Conservation (phyloP, 2,113 vertebrate species). For the Oxyura jamaicensis region DNA sequence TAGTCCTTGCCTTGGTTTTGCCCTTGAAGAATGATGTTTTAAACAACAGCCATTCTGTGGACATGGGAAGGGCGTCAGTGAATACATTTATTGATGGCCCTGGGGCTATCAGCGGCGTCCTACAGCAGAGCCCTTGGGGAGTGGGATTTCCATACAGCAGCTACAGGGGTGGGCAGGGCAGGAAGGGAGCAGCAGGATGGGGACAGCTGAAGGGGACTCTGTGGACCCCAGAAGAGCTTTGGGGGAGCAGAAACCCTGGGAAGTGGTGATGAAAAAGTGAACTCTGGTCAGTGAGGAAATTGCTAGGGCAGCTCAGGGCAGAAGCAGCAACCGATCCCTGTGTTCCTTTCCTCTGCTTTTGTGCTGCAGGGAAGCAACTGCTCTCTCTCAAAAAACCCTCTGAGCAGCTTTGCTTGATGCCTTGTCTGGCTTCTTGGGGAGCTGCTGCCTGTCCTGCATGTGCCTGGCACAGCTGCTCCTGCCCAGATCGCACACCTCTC, state of each 20-base stretch:
- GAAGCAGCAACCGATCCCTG: not conserved
- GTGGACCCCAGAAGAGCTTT: not conserved
- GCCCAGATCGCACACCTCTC: not conserved
- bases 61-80: not conserved
- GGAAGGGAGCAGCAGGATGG: not conserved
- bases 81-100: not conserved
- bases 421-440: not conserved
- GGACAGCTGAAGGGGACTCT: not conserved
- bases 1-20: not conserved
- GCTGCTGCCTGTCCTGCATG: not conserved
- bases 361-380: not conserved
- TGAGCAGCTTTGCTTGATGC: not conserved
- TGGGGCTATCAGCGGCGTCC: not conserved
- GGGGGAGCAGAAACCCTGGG: not conserved
- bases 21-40: not conserved
- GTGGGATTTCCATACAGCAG: not conserved
- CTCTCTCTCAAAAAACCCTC: not conserved
- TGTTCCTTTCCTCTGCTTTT: slow-evolving; percentile 2
- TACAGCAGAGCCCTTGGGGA: not conserved
- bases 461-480: not conserved
- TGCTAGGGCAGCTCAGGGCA: not conserved
- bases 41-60: not conserved
- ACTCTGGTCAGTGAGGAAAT: not conserved
- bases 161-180: not conserved
- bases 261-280: not conserved